phyloP scores from a whole-genome alignment of 2,888 invertebrate genomes.

The Aethes cnicana region DNA sequence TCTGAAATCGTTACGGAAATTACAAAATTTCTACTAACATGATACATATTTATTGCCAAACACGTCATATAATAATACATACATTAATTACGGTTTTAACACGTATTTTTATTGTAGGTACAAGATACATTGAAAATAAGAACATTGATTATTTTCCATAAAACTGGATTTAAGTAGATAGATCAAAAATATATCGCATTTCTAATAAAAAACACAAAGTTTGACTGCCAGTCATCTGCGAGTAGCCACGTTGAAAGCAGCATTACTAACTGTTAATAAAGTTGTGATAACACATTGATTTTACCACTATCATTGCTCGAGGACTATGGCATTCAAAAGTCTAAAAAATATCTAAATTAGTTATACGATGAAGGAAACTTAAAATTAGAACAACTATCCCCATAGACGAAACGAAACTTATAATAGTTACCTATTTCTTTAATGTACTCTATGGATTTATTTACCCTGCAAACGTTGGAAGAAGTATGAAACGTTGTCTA shows the following conservation, averaged over 20 bases:
- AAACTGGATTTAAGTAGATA: too few species aligned
- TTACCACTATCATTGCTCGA: too few species aligned
- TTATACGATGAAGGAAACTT: constrained; percentile 12
- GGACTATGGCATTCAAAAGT: constrained; percentile 1
- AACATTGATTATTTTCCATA: too few species aligned
- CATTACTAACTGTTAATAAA: too few species aligned
- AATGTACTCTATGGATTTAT: constrained; percentile 54
- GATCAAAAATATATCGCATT: too few species aligned
- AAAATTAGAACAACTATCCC: constrained; percentile 37
- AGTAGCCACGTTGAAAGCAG: too few species aligned
- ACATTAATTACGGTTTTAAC: too few species aligned
- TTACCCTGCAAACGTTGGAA: constrained; percentile 59
- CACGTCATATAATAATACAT: constrained; percentile 18
- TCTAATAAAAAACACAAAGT: too few species aligned
- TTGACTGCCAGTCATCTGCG: too few species aligned
- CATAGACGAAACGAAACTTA: constrained; percentile 48
- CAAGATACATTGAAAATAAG: background rate
- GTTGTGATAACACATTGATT: too few species aligned
- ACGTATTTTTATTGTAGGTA: too few species aligned
- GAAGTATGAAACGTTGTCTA: constrained; percentile 43
- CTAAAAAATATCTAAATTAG: constrained; percentile 11
- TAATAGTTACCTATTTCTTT: constrained; percentile 44
- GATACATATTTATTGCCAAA: constrained; percentile 25
- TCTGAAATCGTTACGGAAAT: constrained; percentile 22
- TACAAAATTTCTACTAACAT: background rate